Conservation (phyloP, 2,888 invertebrate species). For the Pseudanteris insignis region DNA sequence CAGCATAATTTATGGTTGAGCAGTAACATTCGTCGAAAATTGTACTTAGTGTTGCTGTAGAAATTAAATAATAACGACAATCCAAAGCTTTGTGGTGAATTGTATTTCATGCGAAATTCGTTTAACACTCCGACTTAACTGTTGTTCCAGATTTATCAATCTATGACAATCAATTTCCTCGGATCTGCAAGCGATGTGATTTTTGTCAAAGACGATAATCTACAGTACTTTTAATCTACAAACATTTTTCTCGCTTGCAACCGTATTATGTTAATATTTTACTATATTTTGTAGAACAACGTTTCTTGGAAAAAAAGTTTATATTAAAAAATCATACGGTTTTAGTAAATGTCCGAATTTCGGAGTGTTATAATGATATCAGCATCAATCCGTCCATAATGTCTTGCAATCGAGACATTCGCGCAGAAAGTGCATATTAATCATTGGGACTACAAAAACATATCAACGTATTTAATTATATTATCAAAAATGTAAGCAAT, state of each 20-base stretch:
- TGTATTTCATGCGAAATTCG: constrained; percentile 58
- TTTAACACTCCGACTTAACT: constrained; percentile 57
- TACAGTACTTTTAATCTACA: too few relatives aligned
- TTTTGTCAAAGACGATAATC: too few relatives aligned
- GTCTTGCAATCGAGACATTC: constrained; percentile 55
- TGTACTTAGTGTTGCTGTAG: constrained; percentile 40
- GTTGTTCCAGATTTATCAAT: constrained; percentile 3
- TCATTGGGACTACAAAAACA: constrained; percentile 67
- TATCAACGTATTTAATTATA: constrained; percentile 63
- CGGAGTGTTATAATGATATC: constrained; percentile 58
- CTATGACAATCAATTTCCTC: neutral
- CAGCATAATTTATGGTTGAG: constrained; percentile 4
- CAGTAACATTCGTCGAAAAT: constrained; percentile 29
- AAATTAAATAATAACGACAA: constrained; percentile 60
- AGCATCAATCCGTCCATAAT: constrained; percentile 60
- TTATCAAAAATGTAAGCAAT: constrained; percentile 62
- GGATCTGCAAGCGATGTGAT: too few relatives aligned
- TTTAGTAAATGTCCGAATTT: constrained; percentile 53
- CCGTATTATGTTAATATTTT: too few relatives aligned
- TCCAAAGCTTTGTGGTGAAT: constrained; percentile 65
- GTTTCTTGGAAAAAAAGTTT: too few relatives aligned
- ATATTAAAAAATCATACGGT: too few relatives aligned
- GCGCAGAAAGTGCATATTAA: constrained; percentile 66
- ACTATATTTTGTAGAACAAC: too few relatives aligned
- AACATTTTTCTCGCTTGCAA: too few relatives aligned